These are phyloP conservation scores for Tokudaia muenninki DNA, from an alignment of 2,797 vertebrate species.

Conservation along the genomic window DNA sequence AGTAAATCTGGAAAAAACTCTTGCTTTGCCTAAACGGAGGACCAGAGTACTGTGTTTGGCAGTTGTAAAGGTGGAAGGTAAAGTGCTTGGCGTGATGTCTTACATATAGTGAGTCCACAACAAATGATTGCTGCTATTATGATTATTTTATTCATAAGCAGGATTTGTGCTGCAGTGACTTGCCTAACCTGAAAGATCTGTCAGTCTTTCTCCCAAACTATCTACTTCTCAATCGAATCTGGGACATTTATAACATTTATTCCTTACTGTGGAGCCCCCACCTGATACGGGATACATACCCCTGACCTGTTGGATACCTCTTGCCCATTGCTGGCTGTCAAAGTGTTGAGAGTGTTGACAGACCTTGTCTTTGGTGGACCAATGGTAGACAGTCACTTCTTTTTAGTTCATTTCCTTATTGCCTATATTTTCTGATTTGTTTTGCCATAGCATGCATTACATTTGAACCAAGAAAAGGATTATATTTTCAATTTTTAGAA, in stretches of 20 bases:
- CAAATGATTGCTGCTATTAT: not conserved
- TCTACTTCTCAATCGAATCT: not conserved
- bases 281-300: not conserved
- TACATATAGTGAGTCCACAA: not conserved
- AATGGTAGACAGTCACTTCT: constrained; percentile 61
- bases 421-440: constrained; percentile 70
- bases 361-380: constrained; percentile 49
- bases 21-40: not conserved
- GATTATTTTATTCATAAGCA: constrained; percentile 15
- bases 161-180: not conserved
- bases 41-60: not conserved
- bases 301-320: not conserved
- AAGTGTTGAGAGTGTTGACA: constrained; percentile 48
- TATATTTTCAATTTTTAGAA: constrained; percentile 65
- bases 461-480: constrained; percentile 53
- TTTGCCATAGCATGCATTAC: constrained; percentile 49
- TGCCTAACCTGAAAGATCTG: not conserved
- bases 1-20: not conserved
- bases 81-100: not conserved
- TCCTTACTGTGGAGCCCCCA: not conserved
- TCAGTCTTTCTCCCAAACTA: not conserved
- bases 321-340: constrained; percentile 50
- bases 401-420: constrained; percentile 59
- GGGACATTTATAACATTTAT: constrained; percentile 21
- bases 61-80: not conserved